Percentiles rank a stretch among this genome's conserved stretches.
phyloP scores from a whole-genome alignment of 2,797 vertebrate genomes.

The Gila robusta region DNA sequence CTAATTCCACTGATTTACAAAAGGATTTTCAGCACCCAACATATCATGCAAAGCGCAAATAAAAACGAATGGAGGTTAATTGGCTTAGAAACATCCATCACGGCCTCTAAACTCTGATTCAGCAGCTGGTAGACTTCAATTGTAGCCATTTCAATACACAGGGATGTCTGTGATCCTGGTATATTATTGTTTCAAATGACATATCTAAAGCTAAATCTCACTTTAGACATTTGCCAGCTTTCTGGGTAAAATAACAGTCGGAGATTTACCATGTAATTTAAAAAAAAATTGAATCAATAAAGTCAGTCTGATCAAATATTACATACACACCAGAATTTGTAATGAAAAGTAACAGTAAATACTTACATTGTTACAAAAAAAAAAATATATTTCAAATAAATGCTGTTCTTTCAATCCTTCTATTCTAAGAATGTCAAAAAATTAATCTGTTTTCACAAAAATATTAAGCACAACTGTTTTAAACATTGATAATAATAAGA shows the following conservation, averaged over 20 bases:
- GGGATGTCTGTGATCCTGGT: not conserved
- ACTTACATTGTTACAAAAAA: too few relatives aligned
- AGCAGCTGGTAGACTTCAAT: not conserved
- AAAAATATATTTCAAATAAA: not conserved
- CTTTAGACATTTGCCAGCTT: not conserved
- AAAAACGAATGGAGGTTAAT: conserved; percentile 11
- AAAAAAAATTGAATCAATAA: not conserved
- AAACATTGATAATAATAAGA: too few relatives aligned
- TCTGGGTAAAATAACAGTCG: not conserved
- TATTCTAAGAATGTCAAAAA: too few relatives aligned
- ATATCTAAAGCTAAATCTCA: not conserved
- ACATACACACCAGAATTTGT: not conserved
- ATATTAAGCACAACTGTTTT: too few relatives aligned
- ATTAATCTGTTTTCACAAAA: too few relatives aligned
- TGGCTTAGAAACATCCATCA: conserved; percentile 1
- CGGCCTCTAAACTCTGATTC: not conserved
- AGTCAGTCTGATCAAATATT: not conserved
- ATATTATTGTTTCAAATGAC: not conserved
- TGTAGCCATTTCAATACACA: not conserved
- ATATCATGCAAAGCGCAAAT: conserved; percentile 4
- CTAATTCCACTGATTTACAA: conserved; percentile 29
- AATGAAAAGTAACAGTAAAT: not conserved
- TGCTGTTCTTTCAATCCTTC: too few relatives aligned
- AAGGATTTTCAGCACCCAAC: conserved; percentile 18
- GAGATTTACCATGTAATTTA: not conserved